Evolutionary conservation across 1,140 invertebrate species (phyloP).

Genomic region (Hypothenemus hampei): DNA sequence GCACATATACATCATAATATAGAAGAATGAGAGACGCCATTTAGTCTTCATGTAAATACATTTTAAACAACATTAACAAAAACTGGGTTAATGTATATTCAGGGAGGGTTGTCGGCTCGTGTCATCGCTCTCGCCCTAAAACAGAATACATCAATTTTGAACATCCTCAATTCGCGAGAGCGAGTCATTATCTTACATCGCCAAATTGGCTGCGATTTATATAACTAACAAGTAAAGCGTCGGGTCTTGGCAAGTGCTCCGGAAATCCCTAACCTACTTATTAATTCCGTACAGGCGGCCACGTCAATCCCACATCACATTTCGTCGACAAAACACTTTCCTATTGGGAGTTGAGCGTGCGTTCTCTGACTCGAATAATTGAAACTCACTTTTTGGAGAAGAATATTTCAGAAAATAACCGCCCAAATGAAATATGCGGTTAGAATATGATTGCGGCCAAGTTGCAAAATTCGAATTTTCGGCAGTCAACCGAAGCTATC

Average conservation of each 20-base stretch:
- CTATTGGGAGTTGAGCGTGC: slow-evolving; percentile 7
- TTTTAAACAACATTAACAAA: too few relatives aligned
- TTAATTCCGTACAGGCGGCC: slow-evolving; percentile 28
- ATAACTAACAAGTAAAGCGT: slow-evolving; percentile 17
- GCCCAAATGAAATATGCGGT: slow-evolving; percentile 1
- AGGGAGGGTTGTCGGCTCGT: too few relatives aligned
- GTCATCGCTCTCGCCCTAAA: too few relatives aligned
- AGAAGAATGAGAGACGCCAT: too few relatives aligned
- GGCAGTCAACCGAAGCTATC: slow-evolving; percentile 6
- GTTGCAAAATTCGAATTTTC: slow-evolving; percentile 11
- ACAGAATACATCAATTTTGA: too few relatives aligned
- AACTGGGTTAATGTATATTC: too few relatives aligned
- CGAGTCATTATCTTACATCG: slow-evolving; percentile 11
- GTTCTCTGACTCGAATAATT: slow-evolving; percentile 13
- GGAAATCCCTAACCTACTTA: slow-evolving; percentile 30
- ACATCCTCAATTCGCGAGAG: too few relatives aligned
- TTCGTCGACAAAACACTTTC: slow-evolving; percentile 19
- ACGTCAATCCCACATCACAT: slow-evolving; percentile 32
- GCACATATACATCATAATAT: too few relatives aligned
- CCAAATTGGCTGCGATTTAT: slow-evolving; percentile 20
- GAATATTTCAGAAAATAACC: too few relatives aligned
- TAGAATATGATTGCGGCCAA: slow-evolving; percentile 1
- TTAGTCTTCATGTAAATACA: too few relatives aligned
- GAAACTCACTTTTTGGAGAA: too few relatives aligned
- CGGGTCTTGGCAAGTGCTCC: slow-evolving; percentile 6